Conservation (phyloP, 2,888 invertebrate species). For the Synanthedon formicaeformis region DNA sequence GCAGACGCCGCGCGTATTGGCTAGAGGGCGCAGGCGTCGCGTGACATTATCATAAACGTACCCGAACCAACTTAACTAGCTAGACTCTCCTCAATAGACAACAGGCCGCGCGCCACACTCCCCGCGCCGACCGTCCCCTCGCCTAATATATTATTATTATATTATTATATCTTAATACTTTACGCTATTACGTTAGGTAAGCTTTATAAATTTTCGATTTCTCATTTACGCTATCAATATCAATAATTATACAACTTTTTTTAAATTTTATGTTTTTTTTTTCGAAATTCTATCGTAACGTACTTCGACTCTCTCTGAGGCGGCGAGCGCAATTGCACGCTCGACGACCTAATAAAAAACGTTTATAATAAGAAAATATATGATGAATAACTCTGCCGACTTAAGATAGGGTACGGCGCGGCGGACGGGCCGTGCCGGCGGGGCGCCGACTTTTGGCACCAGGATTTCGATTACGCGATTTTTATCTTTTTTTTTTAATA, state of each 20-base stretch:
- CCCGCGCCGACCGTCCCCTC: conserved; percentile 53
- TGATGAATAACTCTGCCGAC: conserved; percentile 72
- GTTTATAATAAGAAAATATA: conserved; percentile 76
- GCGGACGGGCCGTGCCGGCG: conserved; percentile 70
- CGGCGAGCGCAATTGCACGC: conserved; percentile 49
- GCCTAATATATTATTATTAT: conserved; percentile 58
- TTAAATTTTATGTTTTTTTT: conserved; percentile 66
- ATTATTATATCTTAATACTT: conserved; percentile 68
- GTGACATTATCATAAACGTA: conserved; percentile 1
- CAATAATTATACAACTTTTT: conserved; percentile 71
- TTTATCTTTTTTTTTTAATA: conserved; percentile 60
- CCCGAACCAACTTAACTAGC: conserved; percentile 17
- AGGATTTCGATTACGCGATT: conserved; percentile 70
- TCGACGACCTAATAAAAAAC: conserved; percentile 74
- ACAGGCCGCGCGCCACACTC: conserved; percentile 35
- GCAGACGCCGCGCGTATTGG: conserved; percentile 1
- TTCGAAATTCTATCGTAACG: conserved; percentile 70
- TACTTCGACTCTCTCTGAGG: conserved; percentile 65
- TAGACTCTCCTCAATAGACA: conserved; percentile 32
- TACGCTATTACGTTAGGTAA: conserved; percentile 70
- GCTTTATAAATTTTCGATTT: conserved; percentile 70
- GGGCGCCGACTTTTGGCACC: conserved; percentile 70
- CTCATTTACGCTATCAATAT: conserved; percentile 68
- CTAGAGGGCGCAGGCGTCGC: not conserved
- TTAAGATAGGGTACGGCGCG: conserved; percentile 65